Evolutionary conservation across 2,888 invertebrate species (phyloP).

Genomic region (Apocheima hispidaria): DNA sequence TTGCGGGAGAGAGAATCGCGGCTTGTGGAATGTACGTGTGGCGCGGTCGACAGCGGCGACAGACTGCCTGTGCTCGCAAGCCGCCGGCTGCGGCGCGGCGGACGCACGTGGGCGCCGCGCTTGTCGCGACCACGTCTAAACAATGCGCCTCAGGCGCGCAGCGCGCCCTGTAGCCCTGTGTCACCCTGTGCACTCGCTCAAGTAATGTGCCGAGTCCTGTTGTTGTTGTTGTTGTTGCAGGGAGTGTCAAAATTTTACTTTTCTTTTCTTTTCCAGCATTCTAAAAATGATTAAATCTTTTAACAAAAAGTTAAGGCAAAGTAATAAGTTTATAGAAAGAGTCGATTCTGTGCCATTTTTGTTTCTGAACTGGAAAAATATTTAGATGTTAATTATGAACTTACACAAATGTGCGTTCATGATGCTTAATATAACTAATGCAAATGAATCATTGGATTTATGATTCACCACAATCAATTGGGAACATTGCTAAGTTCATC

Average conservation of each 20-base stretch:
- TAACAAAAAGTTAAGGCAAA: not conserved
- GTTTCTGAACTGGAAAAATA: not conserved
- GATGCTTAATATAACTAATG: conserved; percentile 4
- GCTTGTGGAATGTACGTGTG: conserved; percentile 56
- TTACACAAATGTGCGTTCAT: not conserved
- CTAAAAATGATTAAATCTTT: not conserved
- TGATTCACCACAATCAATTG: not conserved
- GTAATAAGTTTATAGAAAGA: not conserved
- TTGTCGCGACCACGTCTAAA: conserved; percentile 56
- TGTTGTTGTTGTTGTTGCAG: too few relatives aligned
- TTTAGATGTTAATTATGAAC: not conserved
- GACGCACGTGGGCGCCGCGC: conserved; percentile 69
- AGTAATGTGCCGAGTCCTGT: too few relatives aligned
- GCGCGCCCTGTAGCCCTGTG: not conserved
- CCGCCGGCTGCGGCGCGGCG: conserved; percentile 47
- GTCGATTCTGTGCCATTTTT: not conserved
- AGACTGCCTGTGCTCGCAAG: conserved; percentile 44
- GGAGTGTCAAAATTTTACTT: too few relatives aligned
- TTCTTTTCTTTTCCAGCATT: not conserved
- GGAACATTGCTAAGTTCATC: too few relatives aligned
- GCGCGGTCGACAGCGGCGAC: conserved; percentile 65
- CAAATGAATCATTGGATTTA: not conserved
- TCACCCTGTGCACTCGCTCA: too few relatives aligned
- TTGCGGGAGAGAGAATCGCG: conserved; percentile 45
- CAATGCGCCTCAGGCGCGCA: conserved; percentile 48